Base-by-base conservation (phyloP, 2,888 invertebrate species). In the Frankliniella fusca region DNA sequence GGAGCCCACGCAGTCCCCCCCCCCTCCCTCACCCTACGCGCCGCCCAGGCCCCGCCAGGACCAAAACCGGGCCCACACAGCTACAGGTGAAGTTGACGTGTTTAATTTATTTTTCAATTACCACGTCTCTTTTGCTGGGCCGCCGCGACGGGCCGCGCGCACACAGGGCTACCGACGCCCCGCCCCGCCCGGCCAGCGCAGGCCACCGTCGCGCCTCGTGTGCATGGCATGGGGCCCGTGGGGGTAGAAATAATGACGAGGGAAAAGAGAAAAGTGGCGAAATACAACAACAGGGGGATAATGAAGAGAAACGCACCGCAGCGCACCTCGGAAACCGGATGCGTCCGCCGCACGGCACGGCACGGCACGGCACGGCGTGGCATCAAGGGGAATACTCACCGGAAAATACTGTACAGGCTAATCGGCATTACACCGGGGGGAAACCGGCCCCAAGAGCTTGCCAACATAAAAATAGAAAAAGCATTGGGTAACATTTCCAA, bases 101-200 rank as follows among this genome's bases (percentile, higher is more conserved):
- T 76, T 76, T 76, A 76, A 76, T 76, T 76, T 76, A 76, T 76
- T 76, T 76, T 76, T 76, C 70, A 76, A 76, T 76, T 76, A 76
- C 70, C 70, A 76, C 70, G 23, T 76, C 70, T 76, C 70, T 76
- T 76, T 76, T 12, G 70, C 12, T n/a, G 15, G 7, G 10, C 5
- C 54, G 54, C 38, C 38, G 38, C 38, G 38, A 2, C 38, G 38
- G 38, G 38, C 38, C 38, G 38, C 38, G 38, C 38, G 38, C 38
- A 38, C 38, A n/a, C n/a, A n/a, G n/a, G n/a, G n/a, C n/a, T n/a
- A n/a, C n/a, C n/a, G n/a, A n/a, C n/a, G n/a, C n/a, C n/a, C n/a
- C n/a, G n/a, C n/a, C n/a, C n/a, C n/a, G n/a, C n/a, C n/a, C n/a
- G n/a, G n/a, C n/a, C n/a, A n/a, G n/a, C n/a, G n/a, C n/a, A 38